These are phyloP conservation scores for Oedothorax gibbosus DNA, from an alignment of 1,140 invertebrate species.

Conservation along the genomic window DNA sequence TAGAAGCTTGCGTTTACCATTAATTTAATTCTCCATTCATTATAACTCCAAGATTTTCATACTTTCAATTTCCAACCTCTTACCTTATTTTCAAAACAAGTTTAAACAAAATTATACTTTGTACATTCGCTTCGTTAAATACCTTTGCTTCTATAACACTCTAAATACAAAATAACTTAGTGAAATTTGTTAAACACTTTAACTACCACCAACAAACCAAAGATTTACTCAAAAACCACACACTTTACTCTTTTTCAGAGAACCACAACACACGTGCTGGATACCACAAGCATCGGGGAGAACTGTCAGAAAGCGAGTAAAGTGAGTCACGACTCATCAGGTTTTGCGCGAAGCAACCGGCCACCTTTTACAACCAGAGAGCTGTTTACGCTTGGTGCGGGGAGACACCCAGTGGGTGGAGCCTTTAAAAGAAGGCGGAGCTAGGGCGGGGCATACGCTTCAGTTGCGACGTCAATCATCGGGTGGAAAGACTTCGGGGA, in stretches of 20 bases:
- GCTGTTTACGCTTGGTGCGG: neutral
- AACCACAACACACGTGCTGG: slow-evolving; percentile 5
- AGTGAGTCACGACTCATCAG: slow-evolving; percentile 38
- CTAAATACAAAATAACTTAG: too few species aligned
- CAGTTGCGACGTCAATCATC: neutral
- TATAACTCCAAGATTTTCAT: too few species aligned
- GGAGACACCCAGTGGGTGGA: neutral
- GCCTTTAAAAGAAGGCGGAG: neutral
- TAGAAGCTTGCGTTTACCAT: too few species aligned
- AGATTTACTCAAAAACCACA: neutral
- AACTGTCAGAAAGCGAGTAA: slow-evolving; percentile 25
- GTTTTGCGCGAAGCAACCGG: slow-evolving; percentile 16
- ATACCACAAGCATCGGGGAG: neutral
- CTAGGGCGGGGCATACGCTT: neutral
- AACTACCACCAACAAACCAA: too few species aligned
- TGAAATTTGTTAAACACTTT: too few species aligned
- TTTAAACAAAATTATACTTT: too few species aligned
- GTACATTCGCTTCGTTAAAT: too few species aligned
- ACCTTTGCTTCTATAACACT: too few species aligned
- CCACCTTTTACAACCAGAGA: slow-evolving; percentile 4
- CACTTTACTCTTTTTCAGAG: neutral
- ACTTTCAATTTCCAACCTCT: too few species aligned
- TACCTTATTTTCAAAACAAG: too few species aligned
- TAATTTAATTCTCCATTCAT: too few species aligned
- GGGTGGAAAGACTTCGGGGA: too few species aligned